Evolutionary conservation across 2,113 vertebrate species (phyloP), one percentile per base, ranked within the genome.

Genomic region (Aramus guarauna): DNA sequence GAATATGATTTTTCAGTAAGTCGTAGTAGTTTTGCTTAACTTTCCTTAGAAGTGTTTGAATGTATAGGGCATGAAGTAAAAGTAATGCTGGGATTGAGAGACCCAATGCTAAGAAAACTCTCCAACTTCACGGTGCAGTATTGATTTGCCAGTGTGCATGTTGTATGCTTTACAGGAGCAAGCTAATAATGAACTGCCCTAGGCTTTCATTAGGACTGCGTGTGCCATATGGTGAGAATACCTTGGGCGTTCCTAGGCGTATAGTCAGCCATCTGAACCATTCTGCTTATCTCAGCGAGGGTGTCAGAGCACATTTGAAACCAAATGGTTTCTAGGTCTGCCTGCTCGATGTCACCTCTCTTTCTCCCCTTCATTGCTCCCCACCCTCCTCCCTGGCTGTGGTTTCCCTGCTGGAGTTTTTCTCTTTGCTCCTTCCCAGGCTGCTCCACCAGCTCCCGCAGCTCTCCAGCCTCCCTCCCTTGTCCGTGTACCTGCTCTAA

Each of bases 401-500:
- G n/a, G 17, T 21, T 92, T 77, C 23, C 18, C 12, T n/a, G 8
- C 17, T 52, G 30, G 27, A 47, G 20, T 32, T 77, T 74, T 67
- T 43, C 23, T 39, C 27, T 43, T 43, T 71, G 17, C 9, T 91
- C 19, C 20, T 60, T 83, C 43, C 32, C 6, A 0, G 2, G 30
- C 36, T 0, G 0, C 37, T 63, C 27, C n/a, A 41, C 18, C 36
- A 67, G 17, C 23, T 94, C 29, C 34, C 32, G 23, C 15, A 66
- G n/a, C 9, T 75, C 47, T 66, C 11, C 14, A 37, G 37, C 34
- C 20, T 39, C n/a, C 11, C 27, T 48, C 29, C 15, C 15, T 76
- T 4, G 0, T 15, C 19, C 1, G 3, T 4, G 0, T 15, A 55
- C 5, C 22, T 1, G 0, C 23, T 47, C 16, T 22, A 69, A 7